These are phyloP conservation scores for Enteromius argenteus DNA, from an alignment of 2,797 vertebrate species.

Conservation along the genomic window DNA sequence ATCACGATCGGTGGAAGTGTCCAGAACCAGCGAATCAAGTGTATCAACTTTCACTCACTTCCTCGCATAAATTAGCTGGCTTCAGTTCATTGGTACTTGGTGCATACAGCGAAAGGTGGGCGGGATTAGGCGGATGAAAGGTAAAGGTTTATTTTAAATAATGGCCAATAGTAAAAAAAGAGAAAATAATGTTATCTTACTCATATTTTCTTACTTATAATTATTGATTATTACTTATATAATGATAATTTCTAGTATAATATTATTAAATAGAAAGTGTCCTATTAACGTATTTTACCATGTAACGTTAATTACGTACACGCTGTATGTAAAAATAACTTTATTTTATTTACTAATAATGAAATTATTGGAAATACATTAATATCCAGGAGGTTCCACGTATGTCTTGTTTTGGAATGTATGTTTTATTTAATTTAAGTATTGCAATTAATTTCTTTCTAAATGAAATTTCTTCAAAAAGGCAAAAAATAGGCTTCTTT, in stretches of 20 bases:
- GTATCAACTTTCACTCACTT: slow-evolving; percentile 51
- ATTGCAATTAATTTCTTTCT: background rate
- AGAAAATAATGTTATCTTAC: background rate
- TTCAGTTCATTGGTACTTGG: background rate
- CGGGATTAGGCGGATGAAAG: background rate
- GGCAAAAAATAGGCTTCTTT: background rate
- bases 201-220: background rate
- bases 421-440: background rate
- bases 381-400: background rate
- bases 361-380: background rate
- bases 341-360: background rate
- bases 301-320: background rate
- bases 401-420: background rate
- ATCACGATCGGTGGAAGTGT: slow-evolving; percentile 42
- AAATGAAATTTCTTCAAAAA: background rate
- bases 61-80: slow-evolving; percentile 46
- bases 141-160: slow-evolving; percentile 4
- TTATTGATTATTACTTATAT: background rate
- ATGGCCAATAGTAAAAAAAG: background rate
- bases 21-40: slow-evolving; percentile 41
- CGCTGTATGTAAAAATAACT: background rate
- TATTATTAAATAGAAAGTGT: background rate
- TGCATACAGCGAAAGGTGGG: background rate
- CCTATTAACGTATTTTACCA: background rate
- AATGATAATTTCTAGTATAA: background rate